These are phyloP conservation scores for Macaca nemestrina DNA, from an alignment of 2,113 vertebrate genomes.

Conservation along the genomic window DNA sequence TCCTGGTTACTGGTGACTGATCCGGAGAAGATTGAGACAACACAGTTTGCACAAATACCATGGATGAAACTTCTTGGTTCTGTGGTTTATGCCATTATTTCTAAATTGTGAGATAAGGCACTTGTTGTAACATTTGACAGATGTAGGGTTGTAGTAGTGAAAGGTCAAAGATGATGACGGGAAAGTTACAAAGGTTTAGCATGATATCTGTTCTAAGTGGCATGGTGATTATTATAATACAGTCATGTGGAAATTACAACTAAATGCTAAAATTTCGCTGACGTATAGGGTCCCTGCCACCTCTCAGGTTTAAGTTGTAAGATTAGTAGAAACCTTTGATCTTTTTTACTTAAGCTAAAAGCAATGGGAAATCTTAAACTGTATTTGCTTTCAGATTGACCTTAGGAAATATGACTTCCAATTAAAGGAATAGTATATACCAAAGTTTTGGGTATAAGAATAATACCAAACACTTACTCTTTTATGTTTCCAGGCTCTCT, in stretches of 20 bases:
- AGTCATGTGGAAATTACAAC: not conserved
- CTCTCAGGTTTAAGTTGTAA: not conserved
- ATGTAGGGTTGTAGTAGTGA: not conserved
- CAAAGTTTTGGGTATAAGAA: not conserved
- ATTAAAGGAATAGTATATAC: not conserved
- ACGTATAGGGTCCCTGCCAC: fast-evolving
- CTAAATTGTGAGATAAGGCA: not conserved
- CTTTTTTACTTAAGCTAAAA: not conserved
- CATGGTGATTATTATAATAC: not conserved
- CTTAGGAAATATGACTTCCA: not conserved
- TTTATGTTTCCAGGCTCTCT: not conserved
- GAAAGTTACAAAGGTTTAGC: not conserved
- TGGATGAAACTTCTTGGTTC: not conserved
- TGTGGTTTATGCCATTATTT: not conserved
- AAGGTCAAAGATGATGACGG: not conserved
- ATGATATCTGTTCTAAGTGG: not conserved
- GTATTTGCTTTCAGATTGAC: not conserved
- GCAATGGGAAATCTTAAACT: not conserved
- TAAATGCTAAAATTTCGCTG: not conserved
- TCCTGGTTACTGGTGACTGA: not conserved
- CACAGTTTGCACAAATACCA: not conserved
- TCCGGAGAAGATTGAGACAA: not conserved
- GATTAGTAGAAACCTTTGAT: not conserved
- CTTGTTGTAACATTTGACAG: not conserved
- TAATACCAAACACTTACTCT: not conserved